Evolutionary conservation across 2,888 invertebrate species (phyloP).

Genomic region (Mythimna loreyi): DNA sequence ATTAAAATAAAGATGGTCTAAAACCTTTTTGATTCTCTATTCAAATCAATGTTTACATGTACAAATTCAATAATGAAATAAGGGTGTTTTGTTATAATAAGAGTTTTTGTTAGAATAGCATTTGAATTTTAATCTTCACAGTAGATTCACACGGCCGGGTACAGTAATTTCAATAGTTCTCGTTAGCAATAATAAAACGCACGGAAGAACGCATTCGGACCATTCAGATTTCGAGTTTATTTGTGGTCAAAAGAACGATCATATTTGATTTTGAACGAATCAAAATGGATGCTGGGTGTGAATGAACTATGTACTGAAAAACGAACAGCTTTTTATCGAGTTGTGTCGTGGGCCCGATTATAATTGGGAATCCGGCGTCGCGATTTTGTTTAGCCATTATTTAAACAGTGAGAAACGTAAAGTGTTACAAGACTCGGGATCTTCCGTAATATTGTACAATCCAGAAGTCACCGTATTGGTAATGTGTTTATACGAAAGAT

Average conservation of each 20-base stretch:
- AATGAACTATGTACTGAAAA: conserved; percentile 90
- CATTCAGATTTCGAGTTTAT: conserved; percentile 76
- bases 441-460: conserved; percentile 77
- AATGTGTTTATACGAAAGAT: conserved; percentile 89
- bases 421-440: conserved; percentile 77
- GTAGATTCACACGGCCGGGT: background rate
- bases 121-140: background rate
- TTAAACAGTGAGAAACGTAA: conserved; percentile 78
- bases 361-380: conserved; percentile 86
- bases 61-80: too few relatives aligned
- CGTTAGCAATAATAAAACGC: conserved; percentile 69
- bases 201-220: conserved; percentile 72
- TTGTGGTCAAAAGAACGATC: conserved; percentile 87
- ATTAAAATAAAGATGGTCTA: too few relatives aligned
- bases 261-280: conserved; percentile 90
- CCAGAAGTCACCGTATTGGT: conserved; percentile 87
- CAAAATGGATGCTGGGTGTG: conserved; percentile 91
- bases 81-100: too few relatives aligned
- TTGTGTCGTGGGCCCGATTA: conserved; percentile 89
- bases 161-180: background rate
- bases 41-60: background rate
- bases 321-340: conserved; percentile 90
- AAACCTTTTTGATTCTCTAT: background rate
- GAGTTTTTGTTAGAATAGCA: background rate
- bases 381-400: conserved; percentile 82